Evolutionary conservation across 2,113 vertebrate species (phyloP), one percentile per base, ranked within the genome.

Genomic region (Butastur rufipennis): DNA sequence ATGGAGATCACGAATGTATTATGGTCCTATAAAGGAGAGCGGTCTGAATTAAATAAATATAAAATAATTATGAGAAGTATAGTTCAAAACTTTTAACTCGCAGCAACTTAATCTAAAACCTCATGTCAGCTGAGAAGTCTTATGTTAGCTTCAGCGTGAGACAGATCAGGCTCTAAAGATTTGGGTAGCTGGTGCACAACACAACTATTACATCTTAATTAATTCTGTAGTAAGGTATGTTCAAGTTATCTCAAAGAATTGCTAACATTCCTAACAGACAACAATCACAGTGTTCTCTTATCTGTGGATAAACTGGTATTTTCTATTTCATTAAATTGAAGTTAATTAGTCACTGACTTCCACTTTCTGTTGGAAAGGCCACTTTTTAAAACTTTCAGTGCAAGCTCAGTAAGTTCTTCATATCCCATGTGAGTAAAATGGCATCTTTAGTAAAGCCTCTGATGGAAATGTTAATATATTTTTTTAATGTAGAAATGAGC

Each of bases 261-360:
- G 63, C 48, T 73, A 43, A 50, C 78, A 74, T 79, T 95, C 81
- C 48, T 87, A 67, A 53, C 1, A 55, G 25, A 47, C 16, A 85
- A 61, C 21, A 81, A 81, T 63, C 25, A n/a, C 5, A 8, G 7
- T 32, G 14, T 55, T 45, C 77, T 86, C 70, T 89, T 86, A 84
- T 66, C 72, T 93, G 70, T 31, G 19, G 59, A 72, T 81, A 45
- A 73, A 94, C 0, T 27, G 1, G 0, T 53, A 73, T 72, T 95
- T 68, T 88, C 71, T 70, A 81, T 66, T 94, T 96, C 92, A 97
- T 93, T 95, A 93, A 94, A 96, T 90, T 93, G 13, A 77, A 48
- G 72, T 74, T 72, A 78, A 86, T 48, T 65, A 75, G 29, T 21
- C 72, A 80, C 70, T 94, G 52, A 32, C 22, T 52, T 62, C 34